Base-by-base conservation (phyloP, 2,888 invertebrate species). In the Synergus itoensis region DNA sequence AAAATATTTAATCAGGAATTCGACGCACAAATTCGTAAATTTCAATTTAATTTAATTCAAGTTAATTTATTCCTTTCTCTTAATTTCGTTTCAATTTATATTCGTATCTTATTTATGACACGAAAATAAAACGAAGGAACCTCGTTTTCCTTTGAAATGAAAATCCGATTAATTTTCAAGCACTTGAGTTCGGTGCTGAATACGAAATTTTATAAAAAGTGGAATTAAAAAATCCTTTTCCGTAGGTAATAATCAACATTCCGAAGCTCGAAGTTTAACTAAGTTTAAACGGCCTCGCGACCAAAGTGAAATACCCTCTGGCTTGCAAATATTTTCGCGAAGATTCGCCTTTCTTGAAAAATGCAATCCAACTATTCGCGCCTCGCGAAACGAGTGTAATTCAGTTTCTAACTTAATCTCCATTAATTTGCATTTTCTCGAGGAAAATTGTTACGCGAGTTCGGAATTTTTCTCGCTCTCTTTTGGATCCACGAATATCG, bases 401-500 rank as follows among this genome's bases (percentile, higher is more conserved):
- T 36, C 73, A 48, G 73, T 73, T 73, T 73, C 5, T 36, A 73
- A 73, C 73, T 73, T 73, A 73, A 73, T 73, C 73, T 73, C 73
- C 73, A 73, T 73, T 73, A 73, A 73, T 73, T 73, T 73, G 53
- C 73, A 73, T 73, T 53, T 73, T n/a, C 36, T 36, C 28, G 53
- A 12, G 73, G 14, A 73, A 73, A 73, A 73, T 73, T 73, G 73
- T 73, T 73, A 73, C 48, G 48, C 73, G 73, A 73, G 53, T 73
- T 73, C 18, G 53, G 12, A 21, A 40, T 77, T 64, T 81, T 81
- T 62, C n/a, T 69, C 63, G n/a, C 43, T 63, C 60, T 81, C 77
- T 64, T 80, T 81, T 80, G 77, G 36, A 28, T 53, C 76, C 28
- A 43, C 80, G 64, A 40, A 69, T 64, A 73, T 16, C 77, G 63